phyloP scores from a whole-genome alignment of 2,797 vertebrate genomes.

The Ispidina picta region DNA sequence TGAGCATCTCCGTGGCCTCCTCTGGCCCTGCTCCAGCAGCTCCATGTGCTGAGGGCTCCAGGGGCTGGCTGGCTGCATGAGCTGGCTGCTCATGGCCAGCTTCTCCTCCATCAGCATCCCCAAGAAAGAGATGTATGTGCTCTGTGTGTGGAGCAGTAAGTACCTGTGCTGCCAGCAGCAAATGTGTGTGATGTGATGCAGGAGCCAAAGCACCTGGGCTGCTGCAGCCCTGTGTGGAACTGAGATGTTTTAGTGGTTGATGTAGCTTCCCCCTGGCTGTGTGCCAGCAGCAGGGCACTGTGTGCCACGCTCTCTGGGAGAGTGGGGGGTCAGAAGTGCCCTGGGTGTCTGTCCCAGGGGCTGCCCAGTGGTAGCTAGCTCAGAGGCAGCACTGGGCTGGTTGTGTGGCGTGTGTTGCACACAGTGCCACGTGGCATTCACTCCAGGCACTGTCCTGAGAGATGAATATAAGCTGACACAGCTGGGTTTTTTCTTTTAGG shows the following conservation, averaged over 20 bases:
- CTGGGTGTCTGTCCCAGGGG: not conserved
- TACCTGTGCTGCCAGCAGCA: not conserved
- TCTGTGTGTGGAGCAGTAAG: not conserved
- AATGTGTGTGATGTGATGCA: not conserved
- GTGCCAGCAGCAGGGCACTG: not conserved
- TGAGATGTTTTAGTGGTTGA: not conserved
- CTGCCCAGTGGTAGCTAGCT: not conserved
- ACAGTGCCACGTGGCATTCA: not conserved
- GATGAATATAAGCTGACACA: not conserved
- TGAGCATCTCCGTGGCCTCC: not conserved
- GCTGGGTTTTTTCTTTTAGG: not conserved
- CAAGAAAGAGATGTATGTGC: not conserved
- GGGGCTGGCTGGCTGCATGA: no score
- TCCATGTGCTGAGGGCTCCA: not conserved
- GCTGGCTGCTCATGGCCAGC: no score
- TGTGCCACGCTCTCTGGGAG: not conserved
- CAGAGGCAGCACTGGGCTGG: not conserved
- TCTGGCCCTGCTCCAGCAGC: not conserved
- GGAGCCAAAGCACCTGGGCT: not conserved
- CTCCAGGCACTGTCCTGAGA: not conserved
- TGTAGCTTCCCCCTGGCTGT: not conserved
- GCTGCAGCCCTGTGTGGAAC: not conserved
- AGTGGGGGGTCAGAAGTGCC: not conserved
- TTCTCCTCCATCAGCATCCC: no score
- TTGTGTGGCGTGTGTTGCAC: not conserved